These are phyloP conservation scores for Venustaconcha ellipsiformis DNA, from an alignment of 1,140 invertebrate species.

Conservation along the genomic window DNA sequence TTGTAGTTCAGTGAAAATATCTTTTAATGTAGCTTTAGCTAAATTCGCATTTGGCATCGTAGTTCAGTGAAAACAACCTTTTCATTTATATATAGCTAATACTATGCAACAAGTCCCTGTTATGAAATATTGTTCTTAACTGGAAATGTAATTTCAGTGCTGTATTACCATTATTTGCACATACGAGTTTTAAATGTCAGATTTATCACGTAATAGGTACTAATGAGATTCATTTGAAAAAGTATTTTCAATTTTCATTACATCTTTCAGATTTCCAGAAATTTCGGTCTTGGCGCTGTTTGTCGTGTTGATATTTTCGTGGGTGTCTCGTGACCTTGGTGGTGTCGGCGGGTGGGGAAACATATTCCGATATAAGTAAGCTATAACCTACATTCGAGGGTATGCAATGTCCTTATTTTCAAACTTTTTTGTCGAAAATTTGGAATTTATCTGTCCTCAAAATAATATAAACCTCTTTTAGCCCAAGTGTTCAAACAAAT, in stretches of 20 bases:
- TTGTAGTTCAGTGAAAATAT: no score
- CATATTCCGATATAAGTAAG: slow-evolving; percentile 59
- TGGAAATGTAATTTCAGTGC: background rate
- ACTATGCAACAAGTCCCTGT: background rate
- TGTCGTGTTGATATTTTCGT: slow-evolving; percentile 82
- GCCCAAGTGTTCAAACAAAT: no score
- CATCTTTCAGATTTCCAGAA: slow-evolving; percentile 77
- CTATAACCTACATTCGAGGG: no score
- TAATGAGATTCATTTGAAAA: no score
- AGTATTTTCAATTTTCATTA: background rate
- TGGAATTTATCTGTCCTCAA: no score
- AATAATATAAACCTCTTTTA: no score
- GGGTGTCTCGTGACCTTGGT: slow-evolving; percentile 89
- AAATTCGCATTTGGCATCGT: no score
- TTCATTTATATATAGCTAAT: background rate
- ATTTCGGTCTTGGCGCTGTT: slow-evolving; percentile 82
- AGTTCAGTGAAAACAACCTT: background rate
- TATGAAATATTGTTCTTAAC: background rate
- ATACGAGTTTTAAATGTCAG: background rate
- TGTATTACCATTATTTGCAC: background rate
- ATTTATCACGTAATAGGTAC: no score
- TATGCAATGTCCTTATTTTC: no score
- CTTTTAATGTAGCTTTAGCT: no score
- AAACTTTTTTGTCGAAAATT: no score
- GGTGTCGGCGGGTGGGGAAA: slow-evolving; percentile 82